phyloP scores from a whole-genome alignment of 2,888 invertebrate species.

The Eugnorisma glareosa region DNA sequence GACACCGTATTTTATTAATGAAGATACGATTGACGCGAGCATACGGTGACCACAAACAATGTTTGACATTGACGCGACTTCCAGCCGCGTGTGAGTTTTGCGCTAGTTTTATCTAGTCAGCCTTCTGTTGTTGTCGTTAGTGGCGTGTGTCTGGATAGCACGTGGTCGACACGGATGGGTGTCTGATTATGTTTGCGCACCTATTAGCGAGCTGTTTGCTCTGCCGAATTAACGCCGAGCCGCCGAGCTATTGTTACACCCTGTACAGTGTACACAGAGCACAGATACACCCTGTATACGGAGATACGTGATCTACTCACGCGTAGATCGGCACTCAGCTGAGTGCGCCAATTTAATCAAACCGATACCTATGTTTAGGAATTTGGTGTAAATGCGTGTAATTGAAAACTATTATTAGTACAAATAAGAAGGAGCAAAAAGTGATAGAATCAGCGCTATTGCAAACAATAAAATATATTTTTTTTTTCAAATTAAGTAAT shows the following conservation, averaged over 20 bases:
- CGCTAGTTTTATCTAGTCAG: not conserved
- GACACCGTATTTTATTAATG: not conserved
- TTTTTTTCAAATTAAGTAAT: not conserved
- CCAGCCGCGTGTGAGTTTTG: not conserved
- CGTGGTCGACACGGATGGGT: conserved; percentile 33
- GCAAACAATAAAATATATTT: not conserved
- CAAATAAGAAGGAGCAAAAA: not conserved
- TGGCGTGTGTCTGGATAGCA: conserved; percentile 12
- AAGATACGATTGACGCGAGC: not conserved
- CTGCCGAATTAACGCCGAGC: conserved; percentile 47
- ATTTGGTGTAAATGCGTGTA: not conserved
- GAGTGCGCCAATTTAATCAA: conserved; percentile 15
- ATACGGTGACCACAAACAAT: not conserved
- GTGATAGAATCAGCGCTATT: not conserved
- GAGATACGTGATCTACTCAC: conserved; percentile 19
- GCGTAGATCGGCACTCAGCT: too few relatives aligned
- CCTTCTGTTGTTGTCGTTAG: not conserved
- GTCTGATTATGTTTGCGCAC: conserved; percentile 55
- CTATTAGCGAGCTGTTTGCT: conserved; percentile 60
- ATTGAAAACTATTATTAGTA: conserved; percentile 8
- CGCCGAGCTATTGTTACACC: conserved; percentile 21
- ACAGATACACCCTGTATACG: not conserved
- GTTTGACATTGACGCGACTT: not conserved
- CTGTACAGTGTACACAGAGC: not conserved
- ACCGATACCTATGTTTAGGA: conserved; percentile 6